Conservation (phyloP, 2,113 vertebrate genomes). For the Tragelaphus scriptus region DNA sequence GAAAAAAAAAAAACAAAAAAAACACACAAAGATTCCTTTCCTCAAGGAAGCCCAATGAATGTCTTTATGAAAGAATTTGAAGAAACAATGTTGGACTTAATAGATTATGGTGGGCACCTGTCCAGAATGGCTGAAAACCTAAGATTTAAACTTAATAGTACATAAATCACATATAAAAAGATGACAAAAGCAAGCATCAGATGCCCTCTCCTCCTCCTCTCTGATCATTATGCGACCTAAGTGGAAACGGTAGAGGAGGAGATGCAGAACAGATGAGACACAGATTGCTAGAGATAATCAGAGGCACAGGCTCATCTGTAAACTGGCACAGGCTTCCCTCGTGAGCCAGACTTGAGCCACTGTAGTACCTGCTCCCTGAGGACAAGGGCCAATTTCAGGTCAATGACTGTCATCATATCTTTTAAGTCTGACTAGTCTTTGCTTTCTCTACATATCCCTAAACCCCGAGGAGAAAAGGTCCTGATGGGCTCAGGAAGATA, state of each 20-base stretch:
- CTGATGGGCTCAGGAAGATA: not conserved
- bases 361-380: not conserved
- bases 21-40: not conserved
- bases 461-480: not conserved
- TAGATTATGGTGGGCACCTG: not conserved
- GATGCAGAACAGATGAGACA: not conserved
- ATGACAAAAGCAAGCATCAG: not conserved
- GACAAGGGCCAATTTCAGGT: not conserved
- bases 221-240: not conserved
- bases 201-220: not conserved
- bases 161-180: not conserved
- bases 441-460: not conserved
- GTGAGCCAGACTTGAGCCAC: too few relatives aligned
- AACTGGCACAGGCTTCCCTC: not conserved
- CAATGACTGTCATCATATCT: not conserved
- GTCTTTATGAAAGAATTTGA: not conserved
- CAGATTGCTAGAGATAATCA: not conserved
- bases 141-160: not conserved
- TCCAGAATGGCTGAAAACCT: not conserved
- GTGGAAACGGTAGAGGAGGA: not conserved
- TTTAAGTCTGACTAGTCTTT: not conserved
- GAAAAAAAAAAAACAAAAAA: fast-evolving
- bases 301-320: not conserved
- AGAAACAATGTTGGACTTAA: not conserved
- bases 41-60: not conserved